Base-by-base conservation (phyloP, 2,113 vertebrate species). In the Galeopterus variegatus region DNA sequence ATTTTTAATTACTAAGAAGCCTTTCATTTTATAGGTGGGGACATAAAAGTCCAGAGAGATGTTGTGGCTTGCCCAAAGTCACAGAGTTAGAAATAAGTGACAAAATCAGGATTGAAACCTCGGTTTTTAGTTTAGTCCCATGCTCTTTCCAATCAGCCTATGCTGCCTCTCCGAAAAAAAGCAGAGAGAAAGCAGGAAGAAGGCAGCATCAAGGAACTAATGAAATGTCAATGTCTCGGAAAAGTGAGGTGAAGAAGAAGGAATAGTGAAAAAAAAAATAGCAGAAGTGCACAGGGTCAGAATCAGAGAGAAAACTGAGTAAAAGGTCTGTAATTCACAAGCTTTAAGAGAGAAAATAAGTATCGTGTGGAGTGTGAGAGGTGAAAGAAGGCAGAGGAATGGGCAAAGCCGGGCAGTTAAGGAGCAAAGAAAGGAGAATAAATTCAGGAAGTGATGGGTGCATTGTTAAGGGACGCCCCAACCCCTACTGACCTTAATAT, bases 391-490 rank as follows among this genome's bases (percentile, higher is more conserved):
- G 64, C 45, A 23, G 26, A 72, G 60, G 10, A 24, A 70, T 6
- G 60, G 62, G 15, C 85, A 72, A 12, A 31, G 26, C 23, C 58
- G 54, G 77, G 93, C 28, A 84, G 93, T 28, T 10, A 88, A 70
- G 52, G 62, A 58, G 56, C 54, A 12, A 11, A 65, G 58, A 72
- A 65, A 45, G 26, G 31, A 45, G 17, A 73, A 8, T 54, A 87
- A 56, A 17, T 0, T 31, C 41, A 69, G 28, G 31, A 48, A 75
- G 11, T 23, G 17, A n/a, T 21, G 31, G 3, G 3, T 0, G n/a
- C n/a, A n/a, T n/a, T n/a, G 17, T 12, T 12, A 17, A 56, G 17
- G 17, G 17, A 56, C 54, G 54, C 41, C 41, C 41, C 41, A 41
- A 41, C 41, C 41, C 41, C 41, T 41, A 41, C 41, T 41, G 41